Evolutionary conservation across 2,888 invertebrate genomes (phyloP).

Genomic region (Pterobdella sp.): DNA sequence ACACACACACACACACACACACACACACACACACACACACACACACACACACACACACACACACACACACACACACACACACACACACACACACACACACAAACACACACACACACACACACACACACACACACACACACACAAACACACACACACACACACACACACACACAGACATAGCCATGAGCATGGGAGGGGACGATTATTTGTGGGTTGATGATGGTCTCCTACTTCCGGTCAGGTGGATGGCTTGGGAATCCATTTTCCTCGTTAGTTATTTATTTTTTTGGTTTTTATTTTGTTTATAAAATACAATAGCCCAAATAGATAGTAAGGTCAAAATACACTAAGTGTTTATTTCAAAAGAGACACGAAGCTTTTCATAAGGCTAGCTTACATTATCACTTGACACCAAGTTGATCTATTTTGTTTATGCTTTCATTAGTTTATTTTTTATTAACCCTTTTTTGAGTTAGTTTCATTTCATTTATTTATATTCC

Average conservation of each 20-base stretch:
- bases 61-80: conserved; percentile 9
- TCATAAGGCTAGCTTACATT: too few species aligned
- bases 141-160: conserved; percentile 17
- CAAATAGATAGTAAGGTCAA: too few species aligned
- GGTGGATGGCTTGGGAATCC: conserved; percentile 86
- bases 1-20: conserved; percentile 21
- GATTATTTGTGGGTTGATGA: conserved; percentile 79
- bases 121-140: conserved; percentile 13
- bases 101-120: conserved; percentile 5
- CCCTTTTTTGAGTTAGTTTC: too few species aligned
- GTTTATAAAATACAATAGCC: too few species aligned
- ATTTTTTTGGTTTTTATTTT: too few species aligned
- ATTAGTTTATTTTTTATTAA: too few species aligned
- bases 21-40: conserved; percentile 20
- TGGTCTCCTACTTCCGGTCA: conserved; percentile 75
- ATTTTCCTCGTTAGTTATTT: conserved; percentile 58
- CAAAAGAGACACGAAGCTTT: too few species aligned
- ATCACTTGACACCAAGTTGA: too few species aligned
- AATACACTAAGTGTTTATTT: too few species aligned
- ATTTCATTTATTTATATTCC: too few species aligned
- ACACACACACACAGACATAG: conserved; percentile 45
- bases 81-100: conserved; percentile 9
- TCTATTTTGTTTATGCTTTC: too few species aligned
- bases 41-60: conserved; percentile 9
- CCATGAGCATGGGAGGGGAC: conserved; percentile 50